These are phyloP conservation scores for Pipistrellus nathusii DNA, from an alignment of 2,797 vertebrate species.

Conservation along the genomic window DNA sequence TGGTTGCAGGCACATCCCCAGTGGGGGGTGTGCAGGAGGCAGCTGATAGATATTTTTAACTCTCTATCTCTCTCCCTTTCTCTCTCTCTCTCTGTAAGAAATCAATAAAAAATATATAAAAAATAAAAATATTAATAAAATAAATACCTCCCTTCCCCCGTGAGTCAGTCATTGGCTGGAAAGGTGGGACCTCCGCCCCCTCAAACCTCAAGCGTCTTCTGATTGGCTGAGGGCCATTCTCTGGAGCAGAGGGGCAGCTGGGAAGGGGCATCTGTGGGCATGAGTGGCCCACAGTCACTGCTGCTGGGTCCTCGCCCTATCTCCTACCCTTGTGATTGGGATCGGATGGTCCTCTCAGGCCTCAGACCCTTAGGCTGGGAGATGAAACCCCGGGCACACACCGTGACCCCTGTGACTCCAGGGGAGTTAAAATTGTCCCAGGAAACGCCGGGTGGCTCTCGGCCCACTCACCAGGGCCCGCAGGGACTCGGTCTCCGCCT, in stretches of 20 bases:
- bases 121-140: too few relatives aligned
- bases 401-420: background rate
- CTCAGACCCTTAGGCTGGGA: background rate
- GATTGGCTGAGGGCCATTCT: background rate
- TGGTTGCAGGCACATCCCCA: too few relatives aligned
- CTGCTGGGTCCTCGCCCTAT: background rate
- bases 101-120: too few relatives aligned
- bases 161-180: background rate
- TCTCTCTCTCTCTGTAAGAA: too few relatives aligned
- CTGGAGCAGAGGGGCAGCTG: background rate
- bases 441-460: background rate
- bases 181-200: background rate
- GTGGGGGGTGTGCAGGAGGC: too few relatives aligned
- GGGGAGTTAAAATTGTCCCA: background rate
- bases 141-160: too few relatives aligned
- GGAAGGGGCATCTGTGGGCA: background rate
- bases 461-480: slow-evolving; percentile 91
- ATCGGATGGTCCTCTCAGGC: background rate
- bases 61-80: too few relatives aligned
- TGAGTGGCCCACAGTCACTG: background rate
- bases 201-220: background rate
- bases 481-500: slow-evolving; percentile 95
- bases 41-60: too few relatives aligned
- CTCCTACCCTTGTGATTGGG: background rate
- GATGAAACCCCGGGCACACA: background rate